Evolutionary conservation across 1,140 invertebrate genomes (phyloP), one percentile per base, ranked within the genome.

Genomic region (Drosophila ficusphila): DNA sequence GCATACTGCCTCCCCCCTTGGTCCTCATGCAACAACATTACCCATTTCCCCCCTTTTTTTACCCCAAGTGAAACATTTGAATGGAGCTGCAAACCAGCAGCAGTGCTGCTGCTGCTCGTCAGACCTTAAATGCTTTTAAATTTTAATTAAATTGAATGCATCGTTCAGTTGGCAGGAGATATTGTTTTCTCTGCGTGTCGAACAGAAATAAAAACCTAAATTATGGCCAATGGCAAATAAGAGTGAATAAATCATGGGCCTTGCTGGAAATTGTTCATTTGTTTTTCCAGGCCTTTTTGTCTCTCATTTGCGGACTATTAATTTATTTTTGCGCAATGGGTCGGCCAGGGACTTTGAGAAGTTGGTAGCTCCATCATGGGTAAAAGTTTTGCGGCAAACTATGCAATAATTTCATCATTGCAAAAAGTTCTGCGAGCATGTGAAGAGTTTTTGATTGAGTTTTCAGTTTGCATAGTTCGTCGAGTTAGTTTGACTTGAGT

Each of bases 381-480:
- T 2, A 51, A 49, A 56, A 49, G 38, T 75, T 75, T 65, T 27
- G 16, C 41, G 53, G 41, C 69, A 69, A 70, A 75, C 75, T 70
- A 60, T 78, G 69, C 69, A 74, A 74, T 79, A 79, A 79, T 79
- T 79, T 74, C 76, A 79, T 79, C 76, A 79, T 79, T 70, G 49
- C 58, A 62, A 65, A 79, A 74, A 85, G 76, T 64, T 75, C 23
- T 62, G 71, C 38, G 34, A 71, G 39, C 68, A 76, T 79, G 57
- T 79, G 58, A 79, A 75, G 79, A 83, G 79, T 83, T 83, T 83
- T 75, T 79, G 79, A 83, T 83, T 85, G 64, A 85, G 79, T 83
- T 81, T 81, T 36, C 58, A 56, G 71, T 72, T 73, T 39, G 39
- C 56, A 36, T 53, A 53, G 46, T 48, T 56, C 54, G 39, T 48